These are phyloP conservation scores for Pocillopora grandis DNA, from an alignment of 92 coral and sea anemone species.

Conservation along the genomic window DNA sequence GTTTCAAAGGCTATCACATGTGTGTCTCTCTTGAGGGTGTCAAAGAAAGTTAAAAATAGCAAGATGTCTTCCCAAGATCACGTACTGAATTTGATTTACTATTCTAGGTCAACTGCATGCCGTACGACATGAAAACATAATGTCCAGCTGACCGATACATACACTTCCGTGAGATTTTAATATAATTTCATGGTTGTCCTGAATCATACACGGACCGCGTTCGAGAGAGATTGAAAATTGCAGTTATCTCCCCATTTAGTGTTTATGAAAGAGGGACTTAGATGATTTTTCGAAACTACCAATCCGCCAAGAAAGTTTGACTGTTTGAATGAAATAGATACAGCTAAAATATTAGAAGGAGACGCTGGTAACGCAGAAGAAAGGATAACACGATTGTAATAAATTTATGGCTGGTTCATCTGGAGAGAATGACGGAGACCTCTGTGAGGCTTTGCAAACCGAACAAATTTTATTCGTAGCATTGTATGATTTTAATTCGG, in stretches of 20 bases:
- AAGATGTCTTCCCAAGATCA: conserved; percentile 33
- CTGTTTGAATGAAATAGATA: no score
- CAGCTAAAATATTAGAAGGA: no score
- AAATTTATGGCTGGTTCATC: no score
- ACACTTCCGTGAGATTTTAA: conserved; percentile 1
- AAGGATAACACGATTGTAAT: no score
- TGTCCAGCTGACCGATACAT: neutral
- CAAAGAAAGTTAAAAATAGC: conserved; percentile 42
- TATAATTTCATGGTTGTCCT: conserved; percentile 2
- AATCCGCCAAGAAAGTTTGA: no score
- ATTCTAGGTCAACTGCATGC: conserved; percentile 1
- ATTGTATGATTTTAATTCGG: no score
- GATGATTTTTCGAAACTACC: no score
- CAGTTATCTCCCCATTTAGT: neutral
- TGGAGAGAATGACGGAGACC: no score
- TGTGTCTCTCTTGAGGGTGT: conserved; percentile 20
- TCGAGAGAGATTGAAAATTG: neutral
- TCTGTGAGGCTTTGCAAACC: no score
- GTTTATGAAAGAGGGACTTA: no score
- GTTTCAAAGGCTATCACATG: conserved; percentile 14
- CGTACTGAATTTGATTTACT: conserved; percentile 23
- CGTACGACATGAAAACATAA: neutral
- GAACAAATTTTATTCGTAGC: no score
- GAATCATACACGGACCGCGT: neutral
- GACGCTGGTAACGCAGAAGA: no score